Evolutionary conservation across 2,113 vertebrate genomes (phyloP).

Genomic region (Oreochromis aureus): DNA sequence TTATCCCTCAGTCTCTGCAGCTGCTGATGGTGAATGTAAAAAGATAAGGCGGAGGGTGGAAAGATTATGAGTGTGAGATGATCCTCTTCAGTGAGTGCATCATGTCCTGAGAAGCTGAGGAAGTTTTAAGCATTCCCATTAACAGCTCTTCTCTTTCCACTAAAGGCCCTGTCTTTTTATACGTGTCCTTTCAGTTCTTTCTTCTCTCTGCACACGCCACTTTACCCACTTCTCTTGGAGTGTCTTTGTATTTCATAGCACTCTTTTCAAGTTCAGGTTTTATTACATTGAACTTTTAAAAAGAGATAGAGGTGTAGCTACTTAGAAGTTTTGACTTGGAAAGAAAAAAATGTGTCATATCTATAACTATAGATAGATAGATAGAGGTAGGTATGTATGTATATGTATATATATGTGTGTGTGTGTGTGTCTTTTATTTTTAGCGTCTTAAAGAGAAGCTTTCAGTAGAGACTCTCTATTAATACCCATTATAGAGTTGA

Average conservation of each 20-base stretch:
- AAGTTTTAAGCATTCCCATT: not conserved
- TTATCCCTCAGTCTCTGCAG: slow-evolving; percentile 29
- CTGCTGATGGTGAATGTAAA: slow-evolving; percentile 2
- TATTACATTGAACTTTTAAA: not conserved
- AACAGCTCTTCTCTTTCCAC: not conserved
- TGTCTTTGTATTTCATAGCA: not conserved
- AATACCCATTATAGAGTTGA: not conserved
- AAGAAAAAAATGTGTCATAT: not conserved
- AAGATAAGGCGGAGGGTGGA: not conserved
- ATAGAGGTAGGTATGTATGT: not conserved
- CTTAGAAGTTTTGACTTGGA: not conserved
- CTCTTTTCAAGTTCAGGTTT: not conserved
- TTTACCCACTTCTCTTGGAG: not conserved
- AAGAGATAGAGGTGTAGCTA: not conserved
- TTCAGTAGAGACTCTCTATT: accelerated
- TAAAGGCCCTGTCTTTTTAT: not conserved
- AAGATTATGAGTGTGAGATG: not conserved
- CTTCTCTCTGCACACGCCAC: not conserved
- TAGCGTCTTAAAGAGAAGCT: not conserved
- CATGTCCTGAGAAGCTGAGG: not conserved
- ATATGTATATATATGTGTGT: not conserved
- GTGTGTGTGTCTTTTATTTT: not conserved
- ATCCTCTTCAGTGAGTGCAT: not conserved
- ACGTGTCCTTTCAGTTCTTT: not conserved
- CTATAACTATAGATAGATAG: not conserved